A percentile compares a stretch with the other conserved stretches of the same genome.
These are phyloP conservation scores for Megaustenia siamemsis DNA, from an alignment of 2,888 invertebrate genomes.

Conservation along the genomic window DNA sequence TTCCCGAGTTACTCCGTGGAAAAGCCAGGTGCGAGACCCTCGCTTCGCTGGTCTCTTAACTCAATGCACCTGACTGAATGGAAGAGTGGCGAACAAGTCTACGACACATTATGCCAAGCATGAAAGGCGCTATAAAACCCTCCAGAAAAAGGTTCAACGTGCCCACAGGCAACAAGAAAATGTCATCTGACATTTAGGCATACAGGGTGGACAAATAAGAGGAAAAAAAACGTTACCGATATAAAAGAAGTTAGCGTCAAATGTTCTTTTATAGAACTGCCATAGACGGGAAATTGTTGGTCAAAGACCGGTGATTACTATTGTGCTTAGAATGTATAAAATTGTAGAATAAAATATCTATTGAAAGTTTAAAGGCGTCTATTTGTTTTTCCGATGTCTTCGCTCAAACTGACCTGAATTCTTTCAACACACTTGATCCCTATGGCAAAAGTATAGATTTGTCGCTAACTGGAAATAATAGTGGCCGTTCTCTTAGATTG, in stretches of 20 bases:
- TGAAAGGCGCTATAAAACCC: background rate
- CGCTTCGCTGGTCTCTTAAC: background rate
- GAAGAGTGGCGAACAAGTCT: background rate
- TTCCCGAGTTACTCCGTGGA: background rate
- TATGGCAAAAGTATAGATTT: background rate
- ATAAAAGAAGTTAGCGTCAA: background rate
- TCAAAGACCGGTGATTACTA: background rate
- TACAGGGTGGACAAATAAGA: background rate
- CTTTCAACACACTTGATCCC: background rate
- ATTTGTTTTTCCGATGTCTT: background rate
- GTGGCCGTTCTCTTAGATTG: background rate
- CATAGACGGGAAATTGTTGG: background rate
- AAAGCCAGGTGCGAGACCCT: constrained; percentile 9
- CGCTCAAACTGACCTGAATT: constrained; percentile 1
- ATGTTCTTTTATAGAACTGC: background rate
- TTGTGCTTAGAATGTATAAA: background rate
- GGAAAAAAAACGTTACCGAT: background rate
- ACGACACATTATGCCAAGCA: background rate
- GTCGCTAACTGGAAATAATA: background rate
- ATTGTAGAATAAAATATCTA: background rate
- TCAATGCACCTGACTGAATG: background rate
- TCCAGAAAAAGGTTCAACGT: background rate
- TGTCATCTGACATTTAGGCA: background rate
- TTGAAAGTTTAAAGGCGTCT: background rate
- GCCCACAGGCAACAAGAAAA: background rate